A percentile compares a stretch with the other conserved stretches of the same genome.
Conservation (phyloP, 2,888 invertebrate genomes). For the Orthosia gothica region DNA sequence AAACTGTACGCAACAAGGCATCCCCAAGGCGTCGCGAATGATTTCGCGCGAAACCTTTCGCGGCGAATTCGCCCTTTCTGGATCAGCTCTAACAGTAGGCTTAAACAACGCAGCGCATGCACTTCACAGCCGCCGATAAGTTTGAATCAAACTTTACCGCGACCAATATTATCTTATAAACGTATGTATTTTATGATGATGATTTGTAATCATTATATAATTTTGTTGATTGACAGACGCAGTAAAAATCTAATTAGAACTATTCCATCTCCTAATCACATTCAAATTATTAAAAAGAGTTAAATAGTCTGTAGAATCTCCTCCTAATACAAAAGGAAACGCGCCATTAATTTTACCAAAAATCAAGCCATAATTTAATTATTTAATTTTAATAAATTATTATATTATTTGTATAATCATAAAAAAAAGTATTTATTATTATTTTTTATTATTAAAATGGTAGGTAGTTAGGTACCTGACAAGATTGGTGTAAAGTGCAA, state of each 20-base stretch:
- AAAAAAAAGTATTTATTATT: conserved; percentile 29
- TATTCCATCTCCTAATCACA: not conserved
- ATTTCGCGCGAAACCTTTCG: too few relatives aligned
- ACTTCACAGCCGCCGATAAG: too few relatives aligned
- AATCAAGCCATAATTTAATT: conserved; percentile 27
- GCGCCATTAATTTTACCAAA: conserved; percentile 32
- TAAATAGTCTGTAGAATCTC: not conserved
- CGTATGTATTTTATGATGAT: not conserved
- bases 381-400: conserved; percentile 23
- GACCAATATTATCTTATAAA: not conserved
- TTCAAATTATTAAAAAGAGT: not conserved
- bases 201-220: conserved; percentile 17
- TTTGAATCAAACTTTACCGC: too few relatives aligned
- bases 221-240: not conserved
- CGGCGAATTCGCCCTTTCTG: too few relatives aligned
- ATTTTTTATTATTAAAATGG: conserved; percentile 37
- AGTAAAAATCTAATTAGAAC: not conserved
- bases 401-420: not conserved
- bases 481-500: conserved; percentile 64
- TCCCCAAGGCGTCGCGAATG: too few relatives aligned
- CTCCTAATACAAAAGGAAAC: not conserved
- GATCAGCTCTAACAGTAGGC: too few relatives aligned
- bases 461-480: conserved; percentile 71
- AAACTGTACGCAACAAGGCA: too few relatives aligned
- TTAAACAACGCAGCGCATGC: too few relatives aligned